Conservation (phyloP, 2,888 invertebrate species). For the Polymixis lichenea region DNA sequence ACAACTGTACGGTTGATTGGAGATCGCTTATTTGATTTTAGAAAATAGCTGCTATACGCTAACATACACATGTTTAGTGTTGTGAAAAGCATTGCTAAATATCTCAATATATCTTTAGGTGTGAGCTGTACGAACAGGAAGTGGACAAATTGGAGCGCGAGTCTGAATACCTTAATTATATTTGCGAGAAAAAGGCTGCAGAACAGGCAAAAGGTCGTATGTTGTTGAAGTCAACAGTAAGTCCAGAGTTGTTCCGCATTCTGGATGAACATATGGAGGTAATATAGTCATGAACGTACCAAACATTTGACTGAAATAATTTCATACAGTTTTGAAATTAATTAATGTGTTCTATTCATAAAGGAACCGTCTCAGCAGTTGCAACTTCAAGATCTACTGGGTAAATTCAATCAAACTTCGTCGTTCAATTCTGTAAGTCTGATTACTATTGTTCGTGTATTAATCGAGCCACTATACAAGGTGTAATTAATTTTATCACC, state of each 20-base stretch:
- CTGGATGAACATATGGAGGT: conserved; percentile 77
- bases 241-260: conserved; percentile 63
- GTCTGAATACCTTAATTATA: conserved; percentile 66
- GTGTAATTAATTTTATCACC: too few species aligned
- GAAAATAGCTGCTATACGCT: conserved; percentile 55
- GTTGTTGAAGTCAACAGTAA: conserved; percentile 47
- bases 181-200: conserved; percentile 70
- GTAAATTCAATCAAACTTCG: conserved; percentile 52
- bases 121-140: conserved; percentile 70
- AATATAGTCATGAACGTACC: conserved; percentile 14
- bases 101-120: conserved; percentile 68
- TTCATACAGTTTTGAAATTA: not conserved
- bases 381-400: conserved; percentile 57
- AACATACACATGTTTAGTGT: conserved; percentile 31
- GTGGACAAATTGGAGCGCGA: conserved; percentile 70
- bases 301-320: not conserved
- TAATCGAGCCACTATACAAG: not conserved
- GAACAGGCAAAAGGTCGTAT: conserved; percentile 65
- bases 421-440: conserved; percentile 61
- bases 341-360: conserved; percentile 16
- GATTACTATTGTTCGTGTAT: not conserved
- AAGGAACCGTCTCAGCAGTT: conserved; percentile 60
- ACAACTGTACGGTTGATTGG: conserved; percentile 40
- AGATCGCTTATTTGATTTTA: conserved; percentile 48
- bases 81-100: conserved; percentile 10